These are phyloP conservation scores for Mallotus villosus DNA, from an alignment of 2,797 vertebrate species.

Conservation along the genomic window DNA sequence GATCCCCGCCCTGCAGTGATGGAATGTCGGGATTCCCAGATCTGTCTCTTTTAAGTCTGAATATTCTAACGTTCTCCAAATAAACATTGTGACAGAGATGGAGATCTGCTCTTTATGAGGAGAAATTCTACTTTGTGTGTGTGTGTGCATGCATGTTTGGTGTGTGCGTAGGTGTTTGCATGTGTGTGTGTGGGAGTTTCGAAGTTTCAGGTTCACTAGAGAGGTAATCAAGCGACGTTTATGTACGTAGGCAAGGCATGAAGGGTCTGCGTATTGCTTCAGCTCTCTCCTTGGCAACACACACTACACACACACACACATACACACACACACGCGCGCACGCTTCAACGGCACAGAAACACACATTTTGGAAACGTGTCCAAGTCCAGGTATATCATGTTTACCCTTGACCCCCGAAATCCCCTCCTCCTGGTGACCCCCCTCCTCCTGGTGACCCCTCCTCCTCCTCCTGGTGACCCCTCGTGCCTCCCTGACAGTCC, in stretches of 20 bases:
- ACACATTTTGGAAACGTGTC: background rate
- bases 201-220: constrained; percentile 26
- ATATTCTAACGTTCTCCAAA: constrained; percentile 39
- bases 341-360: background rate
- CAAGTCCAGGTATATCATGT: background rate
- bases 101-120: constrained; percentile 29
- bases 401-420: constrained; percentile 27
- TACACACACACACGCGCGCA: constrained; percentile 17
- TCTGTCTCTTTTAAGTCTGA: constrained; percentile 18
- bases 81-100: constrained; percentile 42
- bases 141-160: constrained; percentile 16
- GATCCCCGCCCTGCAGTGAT: constrained; percentile 18
- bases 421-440: constrained; percentile 55
- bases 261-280: constrained; percentile 23
- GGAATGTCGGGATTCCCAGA: constrained; percentile 29
- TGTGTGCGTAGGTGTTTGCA: constrained; percentile 11
- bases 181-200: background rate
- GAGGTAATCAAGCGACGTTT: constrained; percentile 69
- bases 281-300: constrained; percentile 39
- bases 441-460: constrained; percentile 54
- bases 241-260: constrained; percentile 52
- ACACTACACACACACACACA: background rate
- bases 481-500: constrained; percentile 51
- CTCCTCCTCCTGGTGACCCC: constrained; percentile 54
- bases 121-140: constrained; percentile 8